These are phyloP conservation scores for Leucoraja erinaceus DNA, from an alignment of 2,113 vertebrate species.

Conservation along the genomic window DNA sequence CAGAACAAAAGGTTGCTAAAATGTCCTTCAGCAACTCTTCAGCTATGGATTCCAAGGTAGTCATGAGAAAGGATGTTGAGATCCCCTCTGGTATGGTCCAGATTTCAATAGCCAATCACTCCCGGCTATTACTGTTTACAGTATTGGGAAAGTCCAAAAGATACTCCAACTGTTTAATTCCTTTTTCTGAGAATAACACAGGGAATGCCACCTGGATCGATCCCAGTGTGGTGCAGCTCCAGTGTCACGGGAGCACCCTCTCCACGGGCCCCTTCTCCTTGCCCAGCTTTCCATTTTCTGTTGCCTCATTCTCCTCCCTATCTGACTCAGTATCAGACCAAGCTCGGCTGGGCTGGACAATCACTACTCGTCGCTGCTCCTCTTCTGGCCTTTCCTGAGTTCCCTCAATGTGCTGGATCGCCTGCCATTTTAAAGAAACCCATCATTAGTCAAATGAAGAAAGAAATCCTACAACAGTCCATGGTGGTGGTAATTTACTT, in stretches of 20 bases:
- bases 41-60: conserved; percentile 33
- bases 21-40: conserved; percentile 33
- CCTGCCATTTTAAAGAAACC: conserved; percentile 55
- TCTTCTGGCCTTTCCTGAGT: conserved; percentile 80
- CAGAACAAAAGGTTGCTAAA: conserved; percentile 15
- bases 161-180: conserved; percentile 58
- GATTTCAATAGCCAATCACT: conserved; percentile 42
- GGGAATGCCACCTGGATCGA: not conserved
- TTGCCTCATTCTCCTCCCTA: conserved; percentile 67
- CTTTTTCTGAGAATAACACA: conserved; percentile 48
- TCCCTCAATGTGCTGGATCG: conserved; percentile 97
- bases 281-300: conserved; percentile 60
- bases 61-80: conserved; percentile 25
- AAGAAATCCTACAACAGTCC: too few species aligned
- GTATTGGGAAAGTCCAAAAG: conserved; percentile 72
- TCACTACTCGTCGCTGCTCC: conserved; percentile 80
- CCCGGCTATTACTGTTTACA: conserved; percentile 50
- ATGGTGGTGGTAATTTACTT: too few species aligned
- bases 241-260: conserved; percentile 73
- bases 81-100: conserved; percentile 43
- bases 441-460: not conserved
- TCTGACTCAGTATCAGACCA: conserved; percentile 80
- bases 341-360: conserved; percentile 70
- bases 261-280: conserved; percentile 59
- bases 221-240: not conserved